Conservation (phyloP, 2,797 vertebrate species). For the Macropus fuliginosus region DNA sequence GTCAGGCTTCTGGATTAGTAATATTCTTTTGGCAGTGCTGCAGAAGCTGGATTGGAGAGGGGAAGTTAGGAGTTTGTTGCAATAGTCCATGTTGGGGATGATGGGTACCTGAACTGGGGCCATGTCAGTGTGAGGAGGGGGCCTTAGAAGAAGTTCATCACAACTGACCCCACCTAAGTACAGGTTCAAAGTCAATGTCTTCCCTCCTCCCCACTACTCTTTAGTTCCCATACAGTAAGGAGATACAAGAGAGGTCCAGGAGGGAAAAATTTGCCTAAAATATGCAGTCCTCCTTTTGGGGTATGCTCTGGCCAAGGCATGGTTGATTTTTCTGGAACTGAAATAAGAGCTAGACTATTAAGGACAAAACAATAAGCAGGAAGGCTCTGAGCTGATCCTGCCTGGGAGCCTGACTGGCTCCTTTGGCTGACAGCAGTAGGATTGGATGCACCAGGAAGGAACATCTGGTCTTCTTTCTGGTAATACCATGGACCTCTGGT, state of each 20-base stretch:
- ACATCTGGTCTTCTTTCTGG: background rate
- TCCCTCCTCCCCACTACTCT: background rate
- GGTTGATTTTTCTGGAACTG: background rate
- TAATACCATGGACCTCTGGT: background rate
- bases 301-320: background rate
- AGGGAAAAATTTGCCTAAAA: background rate
- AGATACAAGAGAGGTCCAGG: background rate
- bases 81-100: background rate
- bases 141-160: background rate
- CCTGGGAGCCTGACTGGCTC: background rate
- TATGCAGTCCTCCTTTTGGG: fast-evolving
- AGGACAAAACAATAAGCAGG: background rate
- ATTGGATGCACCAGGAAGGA: background rate
- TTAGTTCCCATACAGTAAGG: background rate
- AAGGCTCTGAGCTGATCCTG: background rate
- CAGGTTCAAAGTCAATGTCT: background rate
- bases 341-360: background rate
- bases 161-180: background rate
- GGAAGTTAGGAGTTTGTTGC: background rate
- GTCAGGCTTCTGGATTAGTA: background rate
- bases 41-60: background rate
- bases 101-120: background rate
- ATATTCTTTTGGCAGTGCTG: background rate
- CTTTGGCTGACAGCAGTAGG: background rate
- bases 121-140: background rate